A percentile compares a stretch with the other conserved stretches of the same genome.
Evolutionary conservation across 2,888 invertebrate species (phyloP).

Genomic region (Myopa tessellatipennis): DNA sequence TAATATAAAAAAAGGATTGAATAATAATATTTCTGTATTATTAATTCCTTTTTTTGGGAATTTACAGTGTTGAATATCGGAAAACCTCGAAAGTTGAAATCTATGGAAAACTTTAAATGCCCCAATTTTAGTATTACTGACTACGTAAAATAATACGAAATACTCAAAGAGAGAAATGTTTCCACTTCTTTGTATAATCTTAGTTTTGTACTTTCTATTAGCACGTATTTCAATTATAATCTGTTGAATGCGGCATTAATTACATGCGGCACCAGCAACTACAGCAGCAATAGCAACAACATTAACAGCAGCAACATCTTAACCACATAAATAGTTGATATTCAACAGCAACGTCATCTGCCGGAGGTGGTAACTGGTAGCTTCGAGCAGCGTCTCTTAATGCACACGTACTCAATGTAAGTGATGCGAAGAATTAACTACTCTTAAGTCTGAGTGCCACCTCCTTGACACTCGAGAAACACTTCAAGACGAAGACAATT

Average conservation of each 20-base stretch:
- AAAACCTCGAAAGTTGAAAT: too few species aligned
- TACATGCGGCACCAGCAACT: constrained; percentile 12
- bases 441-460: constrained; percentile 28
- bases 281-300: constrained; percentile 9
- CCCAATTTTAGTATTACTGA: too few species aligned
- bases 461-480: constrained; percentile 35
- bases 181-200: background rate
- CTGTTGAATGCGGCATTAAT: constrained; percentile 22
- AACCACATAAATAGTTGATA: constrained; percentile 15
- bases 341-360: background rate
- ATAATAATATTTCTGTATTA: too few species aligned
- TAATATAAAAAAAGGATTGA: too few species aligned
- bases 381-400: constrained; percentile 24
- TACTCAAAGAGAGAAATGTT: background rate
- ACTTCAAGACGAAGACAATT: constrained; percentile 30
- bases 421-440: constrained; percentile 28
- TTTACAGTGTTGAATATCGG: too few species aligned
- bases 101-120: too few species aligned
- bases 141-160: too few species aligned
- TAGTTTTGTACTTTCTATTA: constrained; percentile 1
- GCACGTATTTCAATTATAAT: constrained; percentile 1
- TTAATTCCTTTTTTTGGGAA: too few species aligned
- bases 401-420: background rate
- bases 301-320: constrained; percentile 5
- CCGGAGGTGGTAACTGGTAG: background rate